These are phyloP conservation scores for Drepanosiphum platanoidis DNA, from an alignment of 2,888 invertebrate genomes.

Conservation along the genomic window DNA sequence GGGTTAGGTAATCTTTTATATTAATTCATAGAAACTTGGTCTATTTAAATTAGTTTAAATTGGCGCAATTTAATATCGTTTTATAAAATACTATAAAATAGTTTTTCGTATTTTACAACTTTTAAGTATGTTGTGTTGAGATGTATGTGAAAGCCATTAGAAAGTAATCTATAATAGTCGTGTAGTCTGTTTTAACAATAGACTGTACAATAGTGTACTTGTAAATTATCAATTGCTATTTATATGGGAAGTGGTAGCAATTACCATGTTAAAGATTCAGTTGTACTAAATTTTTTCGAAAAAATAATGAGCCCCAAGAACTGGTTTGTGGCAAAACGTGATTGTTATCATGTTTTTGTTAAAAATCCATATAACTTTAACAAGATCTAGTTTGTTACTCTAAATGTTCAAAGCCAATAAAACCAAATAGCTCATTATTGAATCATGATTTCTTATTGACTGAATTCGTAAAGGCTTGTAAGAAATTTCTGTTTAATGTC, in stretches of 20 bases:
- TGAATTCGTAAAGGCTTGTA: too few relatives aligned
- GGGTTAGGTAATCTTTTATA: too few relatives aligned
- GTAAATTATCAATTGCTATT: constrained; percentile 10
- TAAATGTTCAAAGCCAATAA: neutral
- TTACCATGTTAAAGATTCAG: neutral
- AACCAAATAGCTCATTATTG: too few relatives aligned
- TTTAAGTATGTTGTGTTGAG: neutral
- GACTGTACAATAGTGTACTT: neutral
- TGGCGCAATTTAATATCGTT: too few relatives aligned
- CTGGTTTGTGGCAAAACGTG: too few relatives aligned
- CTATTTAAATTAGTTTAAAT: too few relatives aligned
- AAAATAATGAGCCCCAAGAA: too few relatives aligned
- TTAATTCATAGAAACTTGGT: too few relatives aligned
- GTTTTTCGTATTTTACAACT: neutral
- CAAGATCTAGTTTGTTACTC: neutral
- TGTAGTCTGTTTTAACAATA: constrained; percentile 1
- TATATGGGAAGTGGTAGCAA: neutral
- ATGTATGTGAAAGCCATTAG: neutral
- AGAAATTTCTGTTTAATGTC: too few relatives aligned
- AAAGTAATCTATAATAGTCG: neutral
- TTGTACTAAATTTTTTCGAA: neutral
- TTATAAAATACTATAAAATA: too few relatives aligned
- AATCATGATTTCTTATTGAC: neutral
- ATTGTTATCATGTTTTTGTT: neutral
- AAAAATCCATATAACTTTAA: neutral